Base-by-base conservation (phyloP, 1,140 invertebrate species). In the Homalodisca vitripennis region DNA sequence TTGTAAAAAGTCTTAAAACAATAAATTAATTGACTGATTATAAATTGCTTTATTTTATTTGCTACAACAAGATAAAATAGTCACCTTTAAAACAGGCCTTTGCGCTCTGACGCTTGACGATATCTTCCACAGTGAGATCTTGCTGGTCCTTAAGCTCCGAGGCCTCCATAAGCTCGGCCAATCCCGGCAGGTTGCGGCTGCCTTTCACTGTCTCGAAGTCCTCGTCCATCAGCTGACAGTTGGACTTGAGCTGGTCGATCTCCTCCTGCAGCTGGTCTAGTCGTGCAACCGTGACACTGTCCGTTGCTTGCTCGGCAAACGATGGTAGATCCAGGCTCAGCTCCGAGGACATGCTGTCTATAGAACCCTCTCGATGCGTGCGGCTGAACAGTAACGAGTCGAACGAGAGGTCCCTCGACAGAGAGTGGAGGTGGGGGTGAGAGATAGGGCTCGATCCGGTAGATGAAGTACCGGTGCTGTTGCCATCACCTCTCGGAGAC, bases 271-370 rank as follows among this genome's bases (percentile, higher is more conserved):
- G 62, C 70, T 74, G 70, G 26, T 78, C 77, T 47, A 78, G 47
- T 67, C 68, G 57, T 14, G 64, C 67, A 31, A 66, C 55, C 12
- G 68, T 71, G 22, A 60, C 69, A 24, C 30, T 64, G 10, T 53
- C 65, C 26, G 70, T 46, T 29, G 47, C 46, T 17, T 60, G 60
- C 12, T 77, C 74, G 14, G 64, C 63, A 13, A 72, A 70, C 1
- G 47, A 48, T 3, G 72, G 68, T 10, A 75, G 41, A 14, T 78
- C 77, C 3, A 75, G 64, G 63, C 76, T 77, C 12, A 77, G 47
- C n/a, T 77, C 76, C 17, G 77, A 78, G 47, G 72, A 73, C 1
- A 73, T 74, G 53, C 74, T 77, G 67, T 76, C 76, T 66, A 77
- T 71, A n/a, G 77, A 78, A 13, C 34, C 65, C 30, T 71, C 70